Base-by-base conservation (phyloP, 2,797 vertebrate genomes). In the Yasuhikotakia modesta region DNA sequence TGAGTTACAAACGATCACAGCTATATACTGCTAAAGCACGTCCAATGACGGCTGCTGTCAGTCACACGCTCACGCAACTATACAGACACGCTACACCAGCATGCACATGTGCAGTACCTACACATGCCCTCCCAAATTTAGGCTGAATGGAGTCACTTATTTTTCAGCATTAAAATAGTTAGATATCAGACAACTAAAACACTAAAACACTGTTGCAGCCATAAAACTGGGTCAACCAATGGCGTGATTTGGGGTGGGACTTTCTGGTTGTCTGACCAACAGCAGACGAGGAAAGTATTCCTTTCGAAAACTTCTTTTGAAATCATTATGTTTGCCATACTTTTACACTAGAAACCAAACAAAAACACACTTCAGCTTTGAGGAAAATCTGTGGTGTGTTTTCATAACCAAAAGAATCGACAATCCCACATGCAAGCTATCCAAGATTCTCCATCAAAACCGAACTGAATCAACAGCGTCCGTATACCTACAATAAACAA, bases 11-110 rank as follows among this genome's bases (percentile, higher is more conserved):
- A 57, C 10, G 13, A 48, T 64, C 46, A 68, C 39, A 39, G n/a
- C 35, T 60, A 46, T 72, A 66, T 14, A 70, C 76, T 35, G 32
- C 32, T 3, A 35, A 78, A 82, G 81, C 68, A 87, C 85, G 84
- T 87, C 32, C 32, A 35, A 35, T 35, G 78, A 65, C 63, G 67
- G 48, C 60, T 53, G 68, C 60, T 72, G 61, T 72, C 76, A 63
- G 57, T 78, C 76, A 66, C 32, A 61, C n/a, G 17, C 8, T 19
- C 19, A 67, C 45, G 55, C 55, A 75, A 55, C 19, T 66, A 66
- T 19, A 57, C 17, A 45, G 32, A 43, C 50, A 27, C 8, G 17
- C 6, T 21, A 21, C 19, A 70, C 43, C 17, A 2, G 4, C 3
- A 13, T 39, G 30, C n/a, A 67, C 22, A 50, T 13, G 48, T n/a